Evolutionary conservation across 2,797 vertebrate genomes (phyloP), one percentile per base, ranked within the genome.

Genomic region (Neoniphon sammara): DNA sequence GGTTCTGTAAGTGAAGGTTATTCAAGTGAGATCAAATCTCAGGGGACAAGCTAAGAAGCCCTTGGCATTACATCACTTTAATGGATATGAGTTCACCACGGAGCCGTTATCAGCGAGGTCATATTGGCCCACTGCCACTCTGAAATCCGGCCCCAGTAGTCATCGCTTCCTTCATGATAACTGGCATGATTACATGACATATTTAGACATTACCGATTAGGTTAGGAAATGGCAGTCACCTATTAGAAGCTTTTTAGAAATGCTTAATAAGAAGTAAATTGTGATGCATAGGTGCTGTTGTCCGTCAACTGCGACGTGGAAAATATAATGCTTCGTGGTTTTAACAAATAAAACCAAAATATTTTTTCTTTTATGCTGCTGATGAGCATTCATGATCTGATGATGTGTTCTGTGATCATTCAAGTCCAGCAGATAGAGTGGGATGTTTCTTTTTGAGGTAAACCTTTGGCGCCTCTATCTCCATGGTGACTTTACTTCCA

Each of bases 111-210:
- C 81, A 61, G 64, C 57, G 25, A 84, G 66, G 49, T 75, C 81
- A 85, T 73, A 25, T 72, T 79, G 75, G 69, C 69, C 23, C 57
- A 4, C 42, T 63, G 60, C 72, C 73, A 71, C 66, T 52, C 62
- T 77, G 34, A 23, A 50, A 68, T 65, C 81, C 78, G 70, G 79
- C 80, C 74, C 75, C 60, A 50, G 71, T 54, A 68, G 77, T 69
- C 39, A 55, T 79, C 58, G 75, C 66, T 83, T 83, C 62, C 81
- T 58, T 82, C 65, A 65, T 47, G 55, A 75, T 91, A 87, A 93
- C 79, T 85, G 77, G 64, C 49, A 62, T 75, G 71, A 92, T 89
- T 90, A 84, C 70, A 75, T 71, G 70, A 87, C 85, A 85, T 82
- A 86, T 89, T 88, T 90, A 88, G 68, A 87, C 69, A 46, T 77